Percentiles rank a stretch among this genome's conserved stretches.
Conservation (phyloP, 1,140 invertebrate species). For the Theocolax elegans region DNA sequence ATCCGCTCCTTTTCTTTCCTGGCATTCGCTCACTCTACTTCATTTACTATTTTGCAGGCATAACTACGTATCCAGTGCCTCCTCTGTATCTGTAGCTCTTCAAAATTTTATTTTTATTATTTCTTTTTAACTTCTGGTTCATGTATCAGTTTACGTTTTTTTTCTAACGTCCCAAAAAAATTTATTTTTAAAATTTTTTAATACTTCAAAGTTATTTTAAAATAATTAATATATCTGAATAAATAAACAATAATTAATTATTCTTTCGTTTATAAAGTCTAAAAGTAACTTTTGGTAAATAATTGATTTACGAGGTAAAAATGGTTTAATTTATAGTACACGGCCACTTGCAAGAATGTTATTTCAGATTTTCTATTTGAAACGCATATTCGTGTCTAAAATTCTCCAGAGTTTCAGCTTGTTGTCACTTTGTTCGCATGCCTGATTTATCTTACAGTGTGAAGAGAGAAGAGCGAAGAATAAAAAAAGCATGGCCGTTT, state of each 20-base stretch:
- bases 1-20: constrained; percentile 32
- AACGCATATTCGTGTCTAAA: constrained; percentile 7
- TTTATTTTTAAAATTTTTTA: background rate
- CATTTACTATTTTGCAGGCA: constrained; percentile 11
- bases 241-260: constrained; percentile 4
- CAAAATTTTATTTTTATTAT: constrained; percentile 7
- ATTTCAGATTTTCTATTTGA: too few relatives aligned
- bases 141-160: too few relatives aligned
- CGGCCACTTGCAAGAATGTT: too few relatives aligned
- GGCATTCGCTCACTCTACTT: constrained; percentile 7
- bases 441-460: constrained; percentile 22
- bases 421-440: background rate
- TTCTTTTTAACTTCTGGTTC: too few relatives aligned
- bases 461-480: constrained; percentile 16
- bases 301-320: too few relatives aligned
- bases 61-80: background rate
- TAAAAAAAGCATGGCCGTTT: background rate
- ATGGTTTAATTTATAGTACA: too few relatives aligned
- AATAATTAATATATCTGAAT: too few relatives aligned
- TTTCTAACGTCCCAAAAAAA: too few relatives aligned
- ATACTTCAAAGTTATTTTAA: too few relatives aligned
- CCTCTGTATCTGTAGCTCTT: background rate
- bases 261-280: background rate
- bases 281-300: too few relatives aligned
- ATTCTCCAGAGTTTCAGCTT: background rate